phyloP scores from a whole-genome alignment of 2,888 invertebrate genomes.

The Trichogramma dendrolimi region DNA sequence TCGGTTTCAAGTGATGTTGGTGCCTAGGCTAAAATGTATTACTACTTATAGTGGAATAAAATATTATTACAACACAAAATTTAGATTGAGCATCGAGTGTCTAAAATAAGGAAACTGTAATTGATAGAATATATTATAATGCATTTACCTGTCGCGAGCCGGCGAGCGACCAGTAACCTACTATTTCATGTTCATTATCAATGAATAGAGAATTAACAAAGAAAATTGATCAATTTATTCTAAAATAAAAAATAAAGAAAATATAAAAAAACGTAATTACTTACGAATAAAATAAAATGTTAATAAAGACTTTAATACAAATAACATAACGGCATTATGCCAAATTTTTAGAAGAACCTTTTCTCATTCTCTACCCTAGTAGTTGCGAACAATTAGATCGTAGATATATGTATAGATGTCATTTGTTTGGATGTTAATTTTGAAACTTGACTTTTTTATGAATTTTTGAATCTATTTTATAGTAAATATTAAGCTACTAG shows the following conservation, averaged over 20 bases:
- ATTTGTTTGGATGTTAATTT: no score
- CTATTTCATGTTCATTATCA: slow-evolving; percentile 28
- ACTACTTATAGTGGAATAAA: no score
- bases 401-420: no score
- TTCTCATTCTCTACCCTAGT: slow-evolving; percentile 30
- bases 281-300: slow-evolving; percentile 48
- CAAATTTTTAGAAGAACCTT: slow-evolving; percentile 31
- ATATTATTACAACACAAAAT: no score
- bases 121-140: slow-evolving; percentile 24
- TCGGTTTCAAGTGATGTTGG: no score
- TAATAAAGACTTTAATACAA: slow-evolving; percentile 51
- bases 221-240: slow-evolving; percentile 32
- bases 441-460: no score
- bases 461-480: no score
- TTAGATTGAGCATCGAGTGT: no score
- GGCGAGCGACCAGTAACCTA: slow-evolving; percentile 23
- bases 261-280: slow-evolving; percentile 36
- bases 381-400: no score
- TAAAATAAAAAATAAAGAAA: slow-evolving; percentile 25
- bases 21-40: no score
- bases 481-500: no score
- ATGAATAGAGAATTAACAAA: slow-evolving; percentile 23
- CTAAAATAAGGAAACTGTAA: slow-evolving; percentile 7
- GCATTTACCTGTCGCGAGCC: slow-evolving; percentile 20
- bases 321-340: slow-evolving; percentile 38